Percentiles rank a stretch among this genome's conserved stretches.
Evolutionary conservation across 2,888 invertebrate species (phyloP).

Genomic region (Lithophane socia): DNA sequence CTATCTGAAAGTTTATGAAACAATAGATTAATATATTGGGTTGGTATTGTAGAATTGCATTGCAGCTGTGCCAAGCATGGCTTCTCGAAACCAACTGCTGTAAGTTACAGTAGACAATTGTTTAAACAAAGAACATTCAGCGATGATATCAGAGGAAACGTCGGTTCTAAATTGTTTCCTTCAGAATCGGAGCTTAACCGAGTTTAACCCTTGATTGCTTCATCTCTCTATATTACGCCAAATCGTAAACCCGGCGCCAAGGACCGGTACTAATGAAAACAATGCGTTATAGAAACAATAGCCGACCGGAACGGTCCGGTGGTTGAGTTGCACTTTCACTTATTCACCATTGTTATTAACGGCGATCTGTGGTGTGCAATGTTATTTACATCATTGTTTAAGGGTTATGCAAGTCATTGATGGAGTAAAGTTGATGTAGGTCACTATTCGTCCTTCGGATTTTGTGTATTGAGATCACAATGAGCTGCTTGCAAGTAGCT

Average conservation of each 20-base stretch:
- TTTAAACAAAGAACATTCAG: background rate
- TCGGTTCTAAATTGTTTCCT: constrained; percentile 10
- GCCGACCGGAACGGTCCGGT: constrained; percentile 81
- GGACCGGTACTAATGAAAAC: constrained; percentile 84
- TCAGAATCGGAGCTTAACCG: constrained; percentile 14
- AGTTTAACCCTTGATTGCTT: constrained; percentile 52
- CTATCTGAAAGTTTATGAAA: constrained; percentile 61
- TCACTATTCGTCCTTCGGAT: constrained; percentile 56
- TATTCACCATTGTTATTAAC: constrained; percentile 84
- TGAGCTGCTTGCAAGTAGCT: constrained; percentile 14
- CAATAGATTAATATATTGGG: background rate
- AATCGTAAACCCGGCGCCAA: constrained; percentile 79
- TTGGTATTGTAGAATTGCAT: background rate
- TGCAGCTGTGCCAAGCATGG: background rate
- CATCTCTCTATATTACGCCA: constrained; percentile 48
- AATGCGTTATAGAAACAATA: constrained; percentile 86
- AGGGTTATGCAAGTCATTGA: constrained; percentile 78
- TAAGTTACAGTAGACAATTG: background rate
- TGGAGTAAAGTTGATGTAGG: constrained; percentile 60
- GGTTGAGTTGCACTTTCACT: constrained; percentile 87
- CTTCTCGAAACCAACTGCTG: background rate
- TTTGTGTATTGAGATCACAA: constrained; percentile 40
- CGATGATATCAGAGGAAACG: background rate
- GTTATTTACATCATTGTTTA: constrained; percentile 78
- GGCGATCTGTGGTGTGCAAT: constrained; percentile 77